These are phyloP conservation scores for Vanessa tameamea DNA, from an alignment of 1,140 invertebrate genomes.

Conservation along the genomic window DNA sequence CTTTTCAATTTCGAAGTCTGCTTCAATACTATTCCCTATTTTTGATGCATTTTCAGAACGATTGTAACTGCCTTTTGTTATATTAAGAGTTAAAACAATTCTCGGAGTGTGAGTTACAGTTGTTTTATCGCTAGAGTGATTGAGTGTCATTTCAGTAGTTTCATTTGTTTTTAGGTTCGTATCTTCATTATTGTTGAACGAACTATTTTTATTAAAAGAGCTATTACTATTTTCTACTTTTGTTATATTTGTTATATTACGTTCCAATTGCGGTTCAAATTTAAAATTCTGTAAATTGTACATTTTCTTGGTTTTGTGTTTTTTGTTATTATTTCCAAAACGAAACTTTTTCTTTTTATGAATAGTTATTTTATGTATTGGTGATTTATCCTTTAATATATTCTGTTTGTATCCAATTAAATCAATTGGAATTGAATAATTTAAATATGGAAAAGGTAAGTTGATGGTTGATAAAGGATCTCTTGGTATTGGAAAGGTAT, in stretches of 20 bases:
- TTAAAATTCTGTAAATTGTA: constrained; percentile 20
- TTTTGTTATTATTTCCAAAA: constrained; percentile 52
- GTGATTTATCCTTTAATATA: constrained; percentile 28
- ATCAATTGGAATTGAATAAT: constrained; percentile 58
- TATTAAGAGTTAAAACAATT: constrained; percentile 51
- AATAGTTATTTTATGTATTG: constrained; percentile 62
- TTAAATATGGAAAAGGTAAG: constrained; percentile 57
- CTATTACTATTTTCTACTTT: neutral
- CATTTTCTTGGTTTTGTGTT: constrained; percentile 54
- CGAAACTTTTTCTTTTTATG: constrained; percentile 68
- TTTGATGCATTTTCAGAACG: constrained; percentile 51
- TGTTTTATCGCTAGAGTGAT: constrained; percentile 3
- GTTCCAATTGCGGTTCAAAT: constrained; percentile 6
- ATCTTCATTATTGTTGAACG: neutral
- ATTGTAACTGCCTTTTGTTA: constrained; percentile 47
- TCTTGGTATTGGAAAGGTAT: constrained; percentile 36
- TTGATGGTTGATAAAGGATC: constrained; percentile 46
- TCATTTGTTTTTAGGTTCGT: constrained; percentile 7
- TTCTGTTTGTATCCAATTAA: constrained; percentile 48
- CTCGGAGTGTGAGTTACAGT: constrained; percentile 18
- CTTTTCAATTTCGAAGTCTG: constrained; percentile 44
- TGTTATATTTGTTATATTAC: constrained; percentile 16
- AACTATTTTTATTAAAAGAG: constrained; percentile 14
- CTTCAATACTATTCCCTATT: constrained; percentile 65
- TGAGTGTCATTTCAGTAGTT: constrained; percentile 6